These are phyloP conservation scores for Melieria omissa DNA, from an alignment of 2,888 invertebrate species.

Conservation along the genomic window DNA sequence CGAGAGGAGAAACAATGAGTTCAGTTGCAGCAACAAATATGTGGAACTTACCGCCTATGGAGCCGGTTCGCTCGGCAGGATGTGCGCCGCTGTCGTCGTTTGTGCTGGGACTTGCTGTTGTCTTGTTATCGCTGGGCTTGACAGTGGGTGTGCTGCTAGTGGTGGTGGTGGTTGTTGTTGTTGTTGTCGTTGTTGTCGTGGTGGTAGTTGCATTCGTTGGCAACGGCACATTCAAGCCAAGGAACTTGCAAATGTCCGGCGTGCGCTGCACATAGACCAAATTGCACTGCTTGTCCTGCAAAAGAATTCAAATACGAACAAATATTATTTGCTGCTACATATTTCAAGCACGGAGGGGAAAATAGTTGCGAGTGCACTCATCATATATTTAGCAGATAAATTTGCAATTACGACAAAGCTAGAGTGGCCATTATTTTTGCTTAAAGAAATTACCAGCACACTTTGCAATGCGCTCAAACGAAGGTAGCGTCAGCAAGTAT, in stretches of 20 bases:
- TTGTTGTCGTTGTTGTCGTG: slow-evolving; percentile 40
- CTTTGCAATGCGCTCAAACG: too few species aligned
- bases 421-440: too few species aligned
- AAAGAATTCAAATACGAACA: slow-evolving; percentile 9
- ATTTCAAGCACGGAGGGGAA: too few species aligned
- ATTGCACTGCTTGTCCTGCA: slow-evolving; percentile 58
- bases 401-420: too few species aligned
- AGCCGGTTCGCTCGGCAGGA: slow-evolving; percentile 52
- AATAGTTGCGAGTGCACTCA: too few species aligned
- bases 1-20: too few species aligned
- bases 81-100: slow-evolving; percentile 20
- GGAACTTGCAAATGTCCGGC: slow-evolving; percentile 62
- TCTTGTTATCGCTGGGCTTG: slow-evolving; percentile 12
- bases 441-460: too few species aligned
- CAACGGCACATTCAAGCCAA: slow-evolving; percentile 52
- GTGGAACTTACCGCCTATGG: slow-evolving; percentile 58
- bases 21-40: background rate
- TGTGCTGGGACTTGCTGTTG: background rate
- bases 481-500: too few species aligned
- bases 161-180: slow-evolving; percentile 30
- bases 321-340: too few species aligned
- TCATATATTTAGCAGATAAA: too few species aligned
- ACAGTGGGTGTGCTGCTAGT: slow-evolving; percentile 20
- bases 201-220: slow-evolving; percentile 29
- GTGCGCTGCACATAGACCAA: slow-evolving; percentile 62